phyloP scores from a whole-genome alignment of 2,113 vertebrate species.

The Holacanthus passer region DNA sequence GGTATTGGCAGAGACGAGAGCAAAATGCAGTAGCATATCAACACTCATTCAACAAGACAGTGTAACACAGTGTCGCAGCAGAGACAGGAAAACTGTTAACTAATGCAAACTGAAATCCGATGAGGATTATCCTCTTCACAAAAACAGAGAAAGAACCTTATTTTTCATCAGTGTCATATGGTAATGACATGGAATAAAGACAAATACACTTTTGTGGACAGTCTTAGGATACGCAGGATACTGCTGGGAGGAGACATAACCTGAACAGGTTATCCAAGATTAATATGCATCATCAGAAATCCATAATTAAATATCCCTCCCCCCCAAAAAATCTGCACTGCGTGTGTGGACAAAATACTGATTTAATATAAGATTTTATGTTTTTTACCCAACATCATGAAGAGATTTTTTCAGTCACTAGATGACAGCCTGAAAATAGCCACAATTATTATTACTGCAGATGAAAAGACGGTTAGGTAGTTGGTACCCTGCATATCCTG shows the following conservation, averaged over 20 bases:
- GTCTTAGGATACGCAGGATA: too few species aligned
- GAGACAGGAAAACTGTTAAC: background rate
- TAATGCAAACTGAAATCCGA: background rate
- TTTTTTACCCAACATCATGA: too few species aligned
- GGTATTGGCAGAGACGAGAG: background rate
- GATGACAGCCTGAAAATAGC: too few species aligned
- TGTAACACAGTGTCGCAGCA: background rate
- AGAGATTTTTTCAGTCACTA: too few species aligned
- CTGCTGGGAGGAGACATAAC: background rate
- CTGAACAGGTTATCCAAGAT: background rate
- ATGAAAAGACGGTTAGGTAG: too few species aligned
- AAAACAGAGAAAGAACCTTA: background rate
- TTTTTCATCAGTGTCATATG: background rate
- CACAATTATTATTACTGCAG: too few species aligned
- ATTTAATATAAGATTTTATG: too few species aligned
- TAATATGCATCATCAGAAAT: background rate
- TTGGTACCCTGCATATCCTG: too few species aligned
- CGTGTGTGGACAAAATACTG: too few species aligned
- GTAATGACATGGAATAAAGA: background rate
- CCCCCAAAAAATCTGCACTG: background rate
- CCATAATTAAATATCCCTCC: background rate
- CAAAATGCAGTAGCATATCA: conserved; percentile 2
- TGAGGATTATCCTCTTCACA: background rate
- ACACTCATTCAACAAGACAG: conserved; percentile 18
- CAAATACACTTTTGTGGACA: background rate